Evolutionary conservation across 35 echinoderm and acorn worm genomes (phyloP), one percentile per base, ranked within the genome.

Genomic region (Lytechinus pictus): DNA sequence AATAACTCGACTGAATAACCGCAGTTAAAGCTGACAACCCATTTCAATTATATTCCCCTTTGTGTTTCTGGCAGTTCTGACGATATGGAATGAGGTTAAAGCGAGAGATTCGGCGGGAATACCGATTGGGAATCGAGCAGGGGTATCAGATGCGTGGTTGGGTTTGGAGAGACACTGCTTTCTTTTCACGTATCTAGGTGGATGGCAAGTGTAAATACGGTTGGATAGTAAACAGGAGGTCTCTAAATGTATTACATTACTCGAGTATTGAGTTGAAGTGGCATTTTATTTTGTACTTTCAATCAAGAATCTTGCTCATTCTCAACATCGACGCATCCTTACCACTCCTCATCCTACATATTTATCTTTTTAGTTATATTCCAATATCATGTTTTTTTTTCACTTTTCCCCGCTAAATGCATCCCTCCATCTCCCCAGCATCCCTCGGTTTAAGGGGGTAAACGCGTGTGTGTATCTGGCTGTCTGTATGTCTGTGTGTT

Each of bases 81-180:
- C 66, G 66, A 79, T 79, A 79, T 79, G 66, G 66, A 79, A 79
- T 5, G 66, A 79, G 66, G 66, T 79, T 79, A 79, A 79, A 79
- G 66, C 66, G 66, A 5, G 16, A 16, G 7, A 79, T 79, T 79
- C 12, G 14, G n/a, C 19, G 66, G 21, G 66, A 79, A 79, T 79
- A n/a, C 66, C 66, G 66, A 79, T 0, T 16, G 66, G 66, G n/a
- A 79, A 79, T 79, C n/a, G 66, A 44, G 66, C 66, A 24, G 66
- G 66, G 21, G n/a, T 79, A 79, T 79, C 66, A 79, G 66, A 79
- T 79, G 66, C 12, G 19, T 16, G 66, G 66, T 24, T 16, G 66
- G n/a, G 66, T 79, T n/a, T n/a, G 66, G 19, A 8, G 66, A 79
- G 14, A n/a, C 6, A 6, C 6, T 4, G 66, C 66, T 79, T 79